Conservation (phyloP, 2,888 invertebrate species). For the Cacoxenus indagator region DNA sequence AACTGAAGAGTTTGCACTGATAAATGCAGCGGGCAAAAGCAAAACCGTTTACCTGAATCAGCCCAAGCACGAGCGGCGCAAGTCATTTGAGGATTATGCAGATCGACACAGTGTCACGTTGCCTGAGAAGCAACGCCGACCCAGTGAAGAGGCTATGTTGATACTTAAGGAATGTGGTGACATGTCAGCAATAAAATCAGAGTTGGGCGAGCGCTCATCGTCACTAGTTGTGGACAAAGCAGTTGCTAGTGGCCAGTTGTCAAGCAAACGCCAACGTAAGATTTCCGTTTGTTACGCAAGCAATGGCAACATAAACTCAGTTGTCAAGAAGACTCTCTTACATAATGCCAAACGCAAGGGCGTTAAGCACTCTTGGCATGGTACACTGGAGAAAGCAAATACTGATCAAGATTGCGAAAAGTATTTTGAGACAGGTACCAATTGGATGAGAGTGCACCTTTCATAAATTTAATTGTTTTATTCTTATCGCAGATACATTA, state of each 20-base stretch:
- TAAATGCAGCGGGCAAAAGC: constrained; percentile 28
- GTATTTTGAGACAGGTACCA: constrained; percentile 51
- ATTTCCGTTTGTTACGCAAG: constrained; percentile 67
- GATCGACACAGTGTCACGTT: constrained; percentile 40
- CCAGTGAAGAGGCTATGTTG: constrained; percentile 81
- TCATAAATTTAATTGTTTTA: neutral
- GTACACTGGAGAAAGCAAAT: constrained; percentile 66
- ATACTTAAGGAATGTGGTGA: constrained; percentile 73
- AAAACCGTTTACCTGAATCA: constrained; percentile 25
- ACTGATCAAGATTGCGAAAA: constrained; percentile 33
- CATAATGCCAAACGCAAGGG: constrained; percentile 48
- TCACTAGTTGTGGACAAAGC: neutral
- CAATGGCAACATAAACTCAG: constrained; percentile 49
- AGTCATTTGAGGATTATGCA: constrained; percentile 77
- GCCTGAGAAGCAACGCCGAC: constrained; percentile 72
- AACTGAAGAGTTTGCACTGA: constrained; percentile 50
- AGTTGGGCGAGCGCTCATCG: neutral
- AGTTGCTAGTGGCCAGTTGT: neutral
- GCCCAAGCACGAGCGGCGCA: constrained; percentile 72
- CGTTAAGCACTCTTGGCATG: constrained; percentile 66
- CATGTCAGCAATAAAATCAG: constrained; percentile 22
- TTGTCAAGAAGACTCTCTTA: constrained; percentile 1
- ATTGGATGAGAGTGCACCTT: neutral
- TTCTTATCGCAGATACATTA: neutral
- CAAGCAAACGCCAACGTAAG: constrained; percentile 59